phyloP scores from a whole-genome alignment of 2,888 invertebrate species.

The Eucera pruinosa region DNA sequence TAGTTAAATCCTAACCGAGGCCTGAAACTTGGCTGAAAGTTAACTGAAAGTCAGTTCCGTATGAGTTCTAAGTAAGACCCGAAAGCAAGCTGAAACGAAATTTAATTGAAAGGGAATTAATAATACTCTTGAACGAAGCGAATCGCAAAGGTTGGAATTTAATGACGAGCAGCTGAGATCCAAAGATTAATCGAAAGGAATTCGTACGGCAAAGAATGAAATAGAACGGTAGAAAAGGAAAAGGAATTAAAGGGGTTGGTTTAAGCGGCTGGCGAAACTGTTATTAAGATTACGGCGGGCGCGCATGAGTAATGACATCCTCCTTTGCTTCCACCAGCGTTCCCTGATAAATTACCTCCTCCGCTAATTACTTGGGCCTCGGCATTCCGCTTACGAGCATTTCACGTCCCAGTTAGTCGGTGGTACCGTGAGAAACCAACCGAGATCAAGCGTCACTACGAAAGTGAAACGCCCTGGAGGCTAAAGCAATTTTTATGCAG shows the following conservation, averaged over 20 bases:
- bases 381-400: constrained; percentile 73
- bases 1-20: too few relatives aligned
- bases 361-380: constrained; percentile 77
- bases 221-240: neutral
- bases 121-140: too few relatives aligned
- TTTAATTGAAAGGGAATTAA: too few relatives aligned
- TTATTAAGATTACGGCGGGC: constrained; percentile 78
- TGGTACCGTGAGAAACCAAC: constrained; percentile 19
- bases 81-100: too few relatives aligned
- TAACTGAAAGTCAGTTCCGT: too few relatives aligned
- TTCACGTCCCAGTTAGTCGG: constrained; percentile 71
- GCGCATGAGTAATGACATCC: constrained; percentile 79
- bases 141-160: too few relatives aligned
- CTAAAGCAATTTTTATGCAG: too few relatives aligned
- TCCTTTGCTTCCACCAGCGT: constrained; percentile 66
- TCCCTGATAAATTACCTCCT: constrained; percentile 80
- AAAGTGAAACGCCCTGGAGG: neutral
- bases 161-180: too few relatives aligned
- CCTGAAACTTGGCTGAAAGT: too few relatives aligned
- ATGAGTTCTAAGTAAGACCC: too few relatives aligned
- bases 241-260: constrained; percentile 28
- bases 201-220: too few relatives aligned
- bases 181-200: too few relatives aligned
- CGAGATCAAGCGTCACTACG: constrained; percentile 14
- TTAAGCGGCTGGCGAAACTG: constrained; percentile 59